These are phyloP conservation scores for Mungos mungo DNA, from an alignment of 2,113 vertebrate species.

Conservation along the genomic window DNA sequence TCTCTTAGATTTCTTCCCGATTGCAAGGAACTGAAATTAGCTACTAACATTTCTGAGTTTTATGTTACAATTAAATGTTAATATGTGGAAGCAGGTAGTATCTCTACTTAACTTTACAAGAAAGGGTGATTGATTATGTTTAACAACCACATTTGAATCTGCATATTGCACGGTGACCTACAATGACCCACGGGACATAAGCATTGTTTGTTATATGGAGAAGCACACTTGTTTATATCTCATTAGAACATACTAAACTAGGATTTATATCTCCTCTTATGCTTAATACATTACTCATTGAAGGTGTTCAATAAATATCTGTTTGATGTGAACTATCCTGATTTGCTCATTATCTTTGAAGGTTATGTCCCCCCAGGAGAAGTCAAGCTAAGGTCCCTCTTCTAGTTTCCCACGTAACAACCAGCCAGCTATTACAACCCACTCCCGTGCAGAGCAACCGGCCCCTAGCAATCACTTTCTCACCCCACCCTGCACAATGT, in stretches of 20 bases:
- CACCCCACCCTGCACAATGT: not conserved
- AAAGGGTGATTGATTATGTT: not conserved
- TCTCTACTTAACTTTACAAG: not conserved
- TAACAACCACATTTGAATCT: not conserved
- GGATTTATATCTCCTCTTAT: not conserved
- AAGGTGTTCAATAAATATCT: not conserved
- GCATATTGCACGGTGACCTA: not conserved
- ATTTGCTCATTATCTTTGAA: not conserved
- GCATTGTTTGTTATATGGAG: not conserved
- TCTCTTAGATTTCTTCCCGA: not conserved
- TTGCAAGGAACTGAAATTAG: not conserved
- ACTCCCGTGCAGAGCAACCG: not conserved
- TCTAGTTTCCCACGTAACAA: not conserved
- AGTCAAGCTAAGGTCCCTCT: not conserved
- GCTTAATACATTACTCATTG: not conserved
- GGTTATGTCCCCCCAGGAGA: not conserved
- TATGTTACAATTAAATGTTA: not conserved
- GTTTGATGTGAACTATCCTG: not conserved
- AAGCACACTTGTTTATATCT: not conserved
- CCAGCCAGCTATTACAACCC: not conserved
- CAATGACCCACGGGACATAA: not conserved
- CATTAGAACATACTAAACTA: not conserved
- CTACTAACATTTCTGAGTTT: not conserved
- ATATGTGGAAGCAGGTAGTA: not conserved
- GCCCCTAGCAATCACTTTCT: not conserved